These are phyloP conservation scores for Sphenopsis melanotis DNA, from an alignment of 2,797 vertebrate species.

Conservation along the genomic window DNA sequence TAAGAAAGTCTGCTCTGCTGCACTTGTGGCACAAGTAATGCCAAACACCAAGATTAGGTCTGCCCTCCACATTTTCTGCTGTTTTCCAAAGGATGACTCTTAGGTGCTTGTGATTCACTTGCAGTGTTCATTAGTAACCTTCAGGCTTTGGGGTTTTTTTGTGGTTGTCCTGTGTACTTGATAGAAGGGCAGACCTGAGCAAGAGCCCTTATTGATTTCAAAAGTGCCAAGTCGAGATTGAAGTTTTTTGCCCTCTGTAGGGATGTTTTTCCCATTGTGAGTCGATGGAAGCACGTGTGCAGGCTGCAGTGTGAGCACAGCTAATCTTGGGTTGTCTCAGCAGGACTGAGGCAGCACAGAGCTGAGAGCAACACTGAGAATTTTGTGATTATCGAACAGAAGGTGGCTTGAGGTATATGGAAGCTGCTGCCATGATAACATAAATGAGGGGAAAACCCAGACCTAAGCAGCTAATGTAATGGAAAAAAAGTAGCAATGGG, in stretches of 20 bases:
- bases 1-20: background rate
- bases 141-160: background rate
- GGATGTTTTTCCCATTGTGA: background rate
- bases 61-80: background rate
- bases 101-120: background rate
- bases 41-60: background rate
- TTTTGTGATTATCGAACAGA: background rate
- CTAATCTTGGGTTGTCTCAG: background rate
- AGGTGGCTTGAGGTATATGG: background rate
- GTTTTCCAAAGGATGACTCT: background rate
- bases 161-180: background rate
- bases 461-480: background rate
- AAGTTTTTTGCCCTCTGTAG: background rate
- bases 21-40: background rate
- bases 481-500: background rate
- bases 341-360: background rate
- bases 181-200: background rate
- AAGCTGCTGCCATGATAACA: background rate
- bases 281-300: rapidly evolving
- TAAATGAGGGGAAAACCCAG: background rate
- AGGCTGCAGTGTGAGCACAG: background rate
- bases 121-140: background rate
- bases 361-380: background rate
- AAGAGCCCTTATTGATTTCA: background rate
- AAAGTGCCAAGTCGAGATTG: background rate